Evolutionary conservation across 2,797 vertebrate genomes (phyloP).

Genomic region (Octomys mimax): DNA sequence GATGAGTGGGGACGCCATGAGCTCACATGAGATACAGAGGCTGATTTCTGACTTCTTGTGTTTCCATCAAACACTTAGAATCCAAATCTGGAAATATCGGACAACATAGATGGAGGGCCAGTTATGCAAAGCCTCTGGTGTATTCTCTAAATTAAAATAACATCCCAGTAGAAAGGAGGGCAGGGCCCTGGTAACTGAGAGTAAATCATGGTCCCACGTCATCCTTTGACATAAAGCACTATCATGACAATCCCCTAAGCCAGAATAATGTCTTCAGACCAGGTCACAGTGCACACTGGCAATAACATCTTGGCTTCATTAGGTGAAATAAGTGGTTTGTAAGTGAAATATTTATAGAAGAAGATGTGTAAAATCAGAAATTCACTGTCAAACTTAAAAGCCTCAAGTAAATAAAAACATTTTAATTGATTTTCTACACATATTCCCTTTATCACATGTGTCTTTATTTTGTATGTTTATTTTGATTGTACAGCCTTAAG

Average conservation of each 20-base stretch:
- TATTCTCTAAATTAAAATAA: background rate
- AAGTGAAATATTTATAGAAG: background rate
- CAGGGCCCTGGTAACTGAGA: background rate
- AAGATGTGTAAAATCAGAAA: background rate
- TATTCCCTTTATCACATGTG: background rate
- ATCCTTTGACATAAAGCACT: background rate
- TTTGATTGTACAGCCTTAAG: background rate
- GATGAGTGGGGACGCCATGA: background rate
- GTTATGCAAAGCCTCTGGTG: background rate
- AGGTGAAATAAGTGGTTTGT: background rate
- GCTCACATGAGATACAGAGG: background rate
- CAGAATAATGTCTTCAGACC: background rate
- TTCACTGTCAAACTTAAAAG: background rate
- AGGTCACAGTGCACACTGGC: background rate
- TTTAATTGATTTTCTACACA: background rate
- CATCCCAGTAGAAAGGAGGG: background rate
- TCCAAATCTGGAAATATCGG: background rate
- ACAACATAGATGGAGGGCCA: background rate
- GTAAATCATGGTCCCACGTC: background rate
- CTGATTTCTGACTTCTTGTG: background rate
- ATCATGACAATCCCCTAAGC: background rate
- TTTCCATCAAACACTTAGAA: background rate
- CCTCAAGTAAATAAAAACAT: background rate
- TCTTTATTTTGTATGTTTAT: background rate
- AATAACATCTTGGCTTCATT: background rate